A percentile compares a stretch with the other conserved stretches of the same genome.
Conservation (phyloP, 2,888 invertebrate species). For the Ormia ochracea region DNA sequence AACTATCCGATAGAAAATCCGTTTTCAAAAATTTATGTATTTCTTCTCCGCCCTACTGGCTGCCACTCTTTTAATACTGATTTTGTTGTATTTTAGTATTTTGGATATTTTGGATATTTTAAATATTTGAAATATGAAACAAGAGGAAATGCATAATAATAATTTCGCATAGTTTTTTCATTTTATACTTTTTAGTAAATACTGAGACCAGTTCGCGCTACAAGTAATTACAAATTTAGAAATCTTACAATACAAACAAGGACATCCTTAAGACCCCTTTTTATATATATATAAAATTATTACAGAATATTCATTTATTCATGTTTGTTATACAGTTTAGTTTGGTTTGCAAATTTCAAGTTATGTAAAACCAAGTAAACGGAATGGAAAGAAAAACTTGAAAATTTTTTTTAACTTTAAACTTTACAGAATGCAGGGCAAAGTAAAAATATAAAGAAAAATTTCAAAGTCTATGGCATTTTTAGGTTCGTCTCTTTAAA, state of each 20-base stretch:
- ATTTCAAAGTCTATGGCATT: conserved; percentile 14
- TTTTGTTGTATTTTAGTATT: too few relatives aligned
- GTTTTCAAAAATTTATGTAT: too few relatives aligned
- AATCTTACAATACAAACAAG: neutral
- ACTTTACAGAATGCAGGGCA: conserved; percentile 51
- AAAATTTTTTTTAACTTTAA: conserved; percentile 50
- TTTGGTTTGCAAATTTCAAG: conserved; percentile 50
- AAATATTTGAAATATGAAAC: too few relatives aligned
- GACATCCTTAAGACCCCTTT: neutral
- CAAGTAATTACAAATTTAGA: neutral
- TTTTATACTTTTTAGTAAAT: neutral
- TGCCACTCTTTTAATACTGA: too few relatives aligned
- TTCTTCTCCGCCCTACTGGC: too few relatives aligned
- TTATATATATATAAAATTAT: too few relatives aligned
- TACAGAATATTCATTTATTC: too few relatives aligned
- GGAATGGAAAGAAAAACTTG: neutral
- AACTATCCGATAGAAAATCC: too few relatives aligned
- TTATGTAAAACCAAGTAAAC: conserved; percentile 21
- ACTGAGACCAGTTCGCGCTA: neutral
- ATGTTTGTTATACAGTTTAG: too few relatives aligned
- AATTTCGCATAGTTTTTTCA: neutral
- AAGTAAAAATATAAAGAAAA: conserved; percentile 39
- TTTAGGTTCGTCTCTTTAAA: neutral
- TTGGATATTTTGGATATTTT: too few relatives aligned
- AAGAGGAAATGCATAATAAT: too few relatives aligned